These are phyloP conservation scores for Acrossocheilus wenchowensis DNA, from an alignment of 2,797 vertebrate genomes.

Conservation along the genomic window DNA sequence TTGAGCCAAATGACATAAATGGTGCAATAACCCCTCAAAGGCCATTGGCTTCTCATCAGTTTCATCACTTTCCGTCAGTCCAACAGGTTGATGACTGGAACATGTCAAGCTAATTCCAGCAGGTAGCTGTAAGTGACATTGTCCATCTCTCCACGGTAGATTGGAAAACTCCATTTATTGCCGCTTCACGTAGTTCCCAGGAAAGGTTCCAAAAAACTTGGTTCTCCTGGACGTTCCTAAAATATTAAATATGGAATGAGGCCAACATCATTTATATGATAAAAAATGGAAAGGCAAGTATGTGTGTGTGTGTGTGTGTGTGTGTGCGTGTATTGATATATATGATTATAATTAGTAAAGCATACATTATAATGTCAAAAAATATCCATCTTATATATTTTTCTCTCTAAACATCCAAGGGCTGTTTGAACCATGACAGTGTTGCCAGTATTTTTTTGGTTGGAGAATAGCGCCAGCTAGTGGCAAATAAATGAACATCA, in stretches of 20 bases:
- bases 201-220: slow-evolving; percentile 91
- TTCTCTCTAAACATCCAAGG: not conserved
- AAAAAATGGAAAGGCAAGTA: not conserved
- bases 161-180: slow-evolving; percentile 72
- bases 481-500: slow-evolving; percentile 17
- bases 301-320: too few species aligned
- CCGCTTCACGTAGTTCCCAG: slow-evolving; percentile 90
- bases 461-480: slow-evolving; percentile 31
- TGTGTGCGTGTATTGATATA: not conserved
- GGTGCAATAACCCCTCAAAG: slow-evolving; percentile 41
- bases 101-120: slow-evolving; percentile 24
- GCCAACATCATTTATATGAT: not conserved
- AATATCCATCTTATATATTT: not conserved
- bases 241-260: slow-evolving; percentile 45
- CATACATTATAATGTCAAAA: not conserved
- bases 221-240: slow-evolving; percentile 89
- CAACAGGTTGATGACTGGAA: slow-evolving; percentile 29
- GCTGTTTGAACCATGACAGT: not conserved
- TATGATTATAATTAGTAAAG: not conserved
- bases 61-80: slow-evolving; percentile 30
- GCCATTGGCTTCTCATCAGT: slow-evolving; percentile 30
- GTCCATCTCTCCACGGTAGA: slow-evolving; percentile 23
- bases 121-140: slow-evolving; percentile 8
- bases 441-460: not conserved
- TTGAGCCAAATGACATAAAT: slow-evolving; percentile 36